Evolutionary conservation across 2,113 vertebrate species (phyloP), one percentile per base, ranked within the genome.

Genomic region (Jacana jacana): DNA sequence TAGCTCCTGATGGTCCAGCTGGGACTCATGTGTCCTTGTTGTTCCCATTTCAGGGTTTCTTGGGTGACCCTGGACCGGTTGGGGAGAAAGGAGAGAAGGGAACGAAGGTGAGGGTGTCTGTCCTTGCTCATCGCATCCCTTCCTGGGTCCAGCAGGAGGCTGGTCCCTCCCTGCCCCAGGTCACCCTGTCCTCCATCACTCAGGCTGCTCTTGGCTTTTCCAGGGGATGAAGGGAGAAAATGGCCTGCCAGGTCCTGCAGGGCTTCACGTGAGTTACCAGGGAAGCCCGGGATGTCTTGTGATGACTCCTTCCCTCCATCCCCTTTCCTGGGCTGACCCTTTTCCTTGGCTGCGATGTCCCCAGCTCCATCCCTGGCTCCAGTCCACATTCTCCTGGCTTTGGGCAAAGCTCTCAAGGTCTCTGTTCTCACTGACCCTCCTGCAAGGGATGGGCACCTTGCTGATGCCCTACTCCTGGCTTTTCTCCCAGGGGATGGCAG

Each of bases 11-110:
- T 52, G 69, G 16, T 52, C 81, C 27, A 18, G 31, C 46, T 65
- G 42, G 13, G 28, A 35, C 49, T 81, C 54, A 11, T 11, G 2
- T 0, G 1, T 31, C 69, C 39, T 51, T 31, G 17, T 65, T 35
- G 39, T 71, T 78, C n/a, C 39, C 4, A 0, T 96, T 97, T 39
- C 91, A 99, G 99, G 99, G 99, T 57, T 97, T 98, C 58, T 44
- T 94, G 65, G 99, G 99, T 60, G 57, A 91, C 49, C 97, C 92
- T 27, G 99, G 99, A 63, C 95, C 93, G 1, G 73, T 4, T 84
- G 99, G 99, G 28, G 97, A 98, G 57, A 91, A 88, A 93, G 99
- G 99, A 79, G 97, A 98, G 94, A 97, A 98, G 77, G 99, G 98
- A 81, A 81, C 81, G 40, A 99, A 98, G 98, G 99, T 99, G 98